Base-by-base conservation (phyloP, 1,140 invertebrate species). In the Pseudomyrmex concolor region DNA sequence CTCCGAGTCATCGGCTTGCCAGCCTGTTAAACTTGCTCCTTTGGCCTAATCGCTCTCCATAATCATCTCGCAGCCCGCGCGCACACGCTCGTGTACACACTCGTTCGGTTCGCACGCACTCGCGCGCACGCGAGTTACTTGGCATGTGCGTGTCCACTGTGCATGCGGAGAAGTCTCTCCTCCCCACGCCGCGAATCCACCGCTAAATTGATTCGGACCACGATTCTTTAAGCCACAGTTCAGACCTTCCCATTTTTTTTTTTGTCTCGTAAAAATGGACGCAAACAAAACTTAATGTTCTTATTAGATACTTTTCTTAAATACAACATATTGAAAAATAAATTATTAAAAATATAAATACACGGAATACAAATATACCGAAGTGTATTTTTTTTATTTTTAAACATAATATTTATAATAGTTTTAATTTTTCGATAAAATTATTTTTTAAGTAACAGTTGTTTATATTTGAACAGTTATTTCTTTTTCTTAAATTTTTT, bases 1-100 rank as follows among this genome's bases (percentile, higher is more conserved):
- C 92, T 93, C 90, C 91, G 89, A 93, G 92, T 93, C 92, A 93
- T 93, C 90, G 92, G 92, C 92, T 93, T 92, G 90, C 91, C 88
- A 91, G 91, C 88, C 90, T 86, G 91, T 93, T 93, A 93, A 93
- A 92, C 91, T 92, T 92, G 92, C 91, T 91, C 91, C 85, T 72
- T 34, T 92, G 90, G 78, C 90, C 91, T 91, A 91, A 88, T 92
- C 90, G 89, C 89, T 90, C 89, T 89, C 85, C 80, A 60, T 90
- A 89, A 90, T 90, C 83, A 84, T 90, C 84, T 68, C 67, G 77
- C 83, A 68, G 62, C 59, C 34, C 80, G 71, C 57, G 64, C 66
- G 34, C 70, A n/a, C 48, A 17, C 43, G 78, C 60, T 50, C 50
- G 13, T 57, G 60, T 54, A 34, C 12, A 57, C 64, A 15, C 63